Conservation (phyloP, 2,797 vertebrate species). For the Hafferia zeledoni region DNA sequence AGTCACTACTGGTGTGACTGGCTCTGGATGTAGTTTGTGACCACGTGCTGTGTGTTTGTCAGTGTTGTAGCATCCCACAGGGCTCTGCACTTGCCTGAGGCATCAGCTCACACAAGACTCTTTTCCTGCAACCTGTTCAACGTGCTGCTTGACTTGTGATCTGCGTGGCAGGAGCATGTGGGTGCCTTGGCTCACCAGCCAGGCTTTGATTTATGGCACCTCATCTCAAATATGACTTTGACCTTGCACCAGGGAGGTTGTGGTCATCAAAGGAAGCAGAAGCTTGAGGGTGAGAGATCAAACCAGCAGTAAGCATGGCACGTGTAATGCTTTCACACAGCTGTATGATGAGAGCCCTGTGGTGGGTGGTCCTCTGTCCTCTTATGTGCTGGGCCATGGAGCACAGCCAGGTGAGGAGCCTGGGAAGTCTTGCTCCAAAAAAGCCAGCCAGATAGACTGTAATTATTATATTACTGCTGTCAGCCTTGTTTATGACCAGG, state of each 20-base stretch:
- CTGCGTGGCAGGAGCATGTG: neutral
- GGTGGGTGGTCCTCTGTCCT: neutral
- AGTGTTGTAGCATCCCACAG: neutral
- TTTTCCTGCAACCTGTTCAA: neutral
- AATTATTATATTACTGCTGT: neutral
- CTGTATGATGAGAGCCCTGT: neutral
- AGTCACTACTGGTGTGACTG: neutral
- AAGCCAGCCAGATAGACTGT: neutral
- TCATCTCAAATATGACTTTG: neutral
- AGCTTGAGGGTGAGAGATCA: neutral
- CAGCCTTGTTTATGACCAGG: neutral
- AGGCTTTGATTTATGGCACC: neutral
- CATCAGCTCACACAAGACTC: neutral
- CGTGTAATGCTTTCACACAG: neutral
- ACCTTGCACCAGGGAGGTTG: neutral
- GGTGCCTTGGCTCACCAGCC: neutral
- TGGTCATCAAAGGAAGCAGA: neutral
- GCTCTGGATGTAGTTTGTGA: neutral
- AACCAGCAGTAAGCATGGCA: neutral
- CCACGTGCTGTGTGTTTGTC: neutral
- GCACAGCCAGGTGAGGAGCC: neutral
- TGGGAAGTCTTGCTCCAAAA: neutral
- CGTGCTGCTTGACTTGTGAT: neutral
- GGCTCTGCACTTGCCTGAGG: neutral
- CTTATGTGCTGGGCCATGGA: neutral